Evolutionary conservation across 2,888 invertebrate species (phyloP).

Genomic region (Osmoderma eremita): DNA sequence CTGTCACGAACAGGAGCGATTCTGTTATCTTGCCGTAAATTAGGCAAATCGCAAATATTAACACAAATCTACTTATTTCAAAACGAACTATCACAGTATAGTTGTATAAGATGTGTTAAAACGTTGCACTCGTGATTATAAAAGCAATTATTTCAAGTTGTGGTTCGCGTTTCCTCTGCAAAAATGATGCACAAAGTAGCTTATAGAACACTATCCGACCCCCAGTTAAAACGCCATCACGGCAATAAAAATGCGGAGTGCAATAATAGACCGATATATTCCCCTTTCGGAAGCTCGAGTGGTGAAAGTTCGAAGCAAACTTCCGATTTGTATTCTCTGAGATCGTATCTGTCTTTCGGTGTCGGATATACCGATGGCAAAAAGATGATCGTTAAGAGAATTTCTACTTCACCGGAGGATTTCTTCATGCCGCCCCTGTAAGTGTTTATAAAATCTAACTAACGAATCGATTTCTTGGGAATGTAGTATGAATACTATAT

Average conservation of each 20-base stretch:
- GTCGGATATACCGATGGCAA: constrained; percentile 26
- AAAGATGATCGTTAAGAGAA: constrained; percentile 20
- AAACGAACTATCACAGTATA: constrained; percentile 10
- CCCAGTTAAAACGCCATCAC: constrained; percentile 8
- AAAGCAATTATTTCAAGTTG: neutral
- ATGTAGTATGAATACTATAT: too few relatives aligned
- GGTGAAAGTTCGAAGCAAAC: constrained; percentile 13
- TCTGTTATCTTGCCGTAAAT: constrained; percentile 27
- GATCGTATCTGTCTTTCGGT: constrained; percentile 13
- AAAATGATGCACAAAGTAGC: constrained; percentile 10
- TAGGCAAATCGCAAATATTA: constrained; percentile 33
- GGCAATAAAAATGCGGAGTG: constrained; percentile 4
- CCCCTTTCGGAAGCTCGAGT: constrained; percentile 1
- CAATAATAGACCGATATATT: neutral
- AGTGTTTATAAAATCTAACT: too few relatives aligned
- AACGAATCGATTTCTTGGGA: too few relatives aligned
- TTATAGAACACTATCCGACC: constrained; percentile 17
- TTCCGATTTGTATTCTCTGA: constrained; percentile 11
- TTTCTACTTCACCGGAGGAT: constrained; percentile 22
- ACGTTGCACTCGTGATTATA: neutral
- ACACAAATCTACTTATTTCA: neutral
- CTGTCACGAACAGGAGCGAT: neutral
- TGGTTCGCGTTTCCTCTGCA: neutral
- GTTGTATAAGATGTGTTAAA: constrained; percentile 1
- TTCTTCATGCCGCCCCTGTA: constrained; percentile 19